These are phyloP conservation scores for Erynnis tages DNA, from an alignment of 2,888 invertebrate species.

Conservation along the genomic window DNA sequence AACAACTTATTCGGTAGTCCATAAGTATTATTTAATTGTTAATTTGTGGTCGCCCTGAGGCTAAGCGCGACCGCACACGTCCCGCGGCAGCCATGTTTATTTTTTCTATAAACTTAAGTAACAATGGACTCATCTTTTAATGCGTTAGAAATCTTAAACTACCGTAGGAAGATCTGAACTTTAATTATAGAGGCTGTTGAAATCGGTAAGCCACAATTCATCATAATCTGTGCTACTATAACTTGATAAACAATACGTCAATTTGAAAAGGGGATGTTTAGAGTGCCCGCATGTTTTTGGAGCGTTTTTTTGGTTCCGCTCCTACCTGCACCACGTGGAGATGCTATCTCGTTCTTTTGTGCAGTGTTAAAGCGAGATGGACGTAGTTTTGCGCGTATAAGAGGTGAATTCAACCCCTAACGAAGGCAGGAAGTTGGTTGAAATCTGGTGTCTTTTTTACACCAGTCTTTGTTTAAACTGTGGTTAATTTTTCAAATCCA, in stretches of 20 bases:
- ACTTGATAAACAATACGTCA: constrained; percentile 67
- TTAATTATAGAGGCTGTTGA: constrained; percentile 19
- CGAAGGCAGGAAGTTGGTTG: constrained; percentile 71
- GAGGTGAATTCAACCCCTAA: constrained; percentile 54
- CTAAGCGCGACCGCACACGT: constrained; percentile 46
- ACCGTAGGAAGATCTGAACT: constrained; percentile 14
- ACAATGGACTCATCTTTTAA: constrained; percentile 14
- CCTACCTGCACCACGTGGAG: constrained; percentile 76
- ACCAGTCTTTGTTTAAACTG: constrained; percentile 64
- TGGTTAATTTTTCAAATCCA: constrained; percentile 61
- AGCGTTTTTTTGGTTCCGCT: constrained; percentile 69
- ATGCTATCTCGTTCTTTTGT: constrained; percentile 48
- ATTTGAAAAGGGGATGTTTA: constrained; percentile 75
- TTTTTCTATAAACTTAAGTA: constrained; percentile 35
- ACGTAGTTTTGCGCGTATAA: constrained; percentile 55
- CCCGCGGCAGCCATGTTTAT: constrained; percentile 32
- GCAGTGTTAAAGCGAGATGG: constrained; percentile 46
- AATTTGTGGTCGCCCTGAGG: constrained; percentile 62
- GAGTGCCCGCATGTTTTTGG: constrained; percentile 67
- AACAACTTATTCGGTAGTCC: constrained; percentile 73
- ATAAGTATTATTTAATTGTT: constrained; percentile 79
- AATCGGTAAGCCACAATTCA: constrained; percentile 59
- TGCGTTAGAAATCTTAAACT: constrained; percentile 14
- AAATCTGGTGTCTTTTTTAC: constrained; percentile 77
- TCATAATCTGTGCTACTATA: constrained; percentile 61